A percentile compares a stretch with the other conserved stretches of the same genome.
phyloP scores from a whole-genome alignment of 92 coral and sea anemone genomes.

The Parazoanthus swiftii region DNA sequence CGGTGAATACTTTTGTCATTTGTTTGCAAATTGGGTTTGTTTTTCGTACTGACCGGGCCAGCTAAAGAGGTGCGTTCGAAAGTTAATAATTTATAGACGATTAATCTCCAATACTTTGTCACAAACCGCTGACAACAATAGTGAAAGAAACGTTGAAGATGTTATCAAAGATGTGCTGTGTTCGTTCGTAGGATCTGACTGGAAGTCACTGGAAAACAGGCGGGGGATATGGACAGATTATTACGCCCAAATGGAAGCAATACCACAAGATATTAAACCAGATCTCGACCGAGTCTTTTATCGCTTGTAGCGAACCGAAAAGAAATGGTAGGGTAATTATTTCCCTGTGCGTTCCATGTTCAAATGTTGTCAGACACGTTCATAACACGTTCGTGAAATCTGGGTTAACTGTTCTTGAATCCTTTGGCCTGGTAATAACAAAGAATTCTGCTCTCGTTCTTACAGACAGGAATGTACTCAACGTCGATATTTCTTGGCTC shows the following conservation, averaged over 20 bases:
- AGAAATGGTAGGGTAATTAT: not conserved
- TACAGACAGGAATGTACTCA: conserved; percentile 16
- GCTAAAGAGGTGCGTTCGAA: not conserved
- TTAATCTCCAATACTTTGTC: conserved; percentile 17
- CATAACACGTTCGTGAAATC: not conserved
- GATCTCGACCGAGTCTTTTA: not conserved
- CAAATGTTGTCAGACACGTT: not conserved
- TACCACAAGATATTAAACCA: not conserved
- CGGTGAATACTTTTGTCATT: not conserved
- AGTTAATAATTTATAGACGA: conserved; percentile 30
- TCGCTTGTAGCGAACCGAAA: not conserved
- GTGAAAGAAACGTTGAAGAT: not conserved
- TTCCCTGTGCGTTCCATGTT: not conserved
- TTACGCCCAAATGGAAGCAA: not conserved
- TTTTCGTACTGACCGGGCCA: not conserved
- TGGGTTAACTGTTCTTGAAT: not conserved
- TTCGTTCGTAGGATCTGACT: not conserved
- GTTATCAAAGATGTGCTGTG: not conserved
- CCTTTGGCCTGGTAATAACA: not conserved
- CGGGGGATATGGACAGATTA: not conserved
- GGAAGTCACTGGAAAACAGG: not conserved
- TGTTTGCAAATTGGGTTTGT: not conserved
- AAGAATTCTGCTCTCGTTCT: conserved; percentile 9
- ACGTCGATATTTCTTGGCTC: not conserved
- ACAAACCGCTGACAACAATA: conserved; percentile 46